phyloP scores from a whole-genome alignment of 37 sponge, comb jelly and placozoan genomes.

The Axinella damicornis region DNA sequence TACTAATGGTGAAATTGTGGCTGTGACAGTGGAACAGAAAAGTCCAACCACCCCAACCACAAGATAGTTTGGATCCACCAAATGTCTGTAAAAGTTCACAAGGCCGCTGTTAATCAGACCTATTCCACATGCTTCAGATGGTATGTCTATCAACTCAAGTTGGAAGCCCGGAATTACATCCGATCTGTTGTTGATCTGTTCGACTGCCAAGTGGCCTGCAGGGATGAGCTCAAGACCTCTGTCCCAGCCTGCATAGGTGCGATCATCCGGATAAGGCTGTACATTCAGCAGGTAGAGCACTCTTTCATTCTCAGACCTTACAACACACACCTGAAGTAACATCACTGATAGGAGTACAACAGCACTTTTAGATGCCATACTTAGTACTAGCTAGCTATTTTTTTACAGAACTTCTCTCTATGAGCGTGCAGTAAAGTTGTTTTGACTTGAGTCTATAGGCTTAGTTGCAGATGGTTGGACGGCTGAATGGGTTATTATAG shows the following conservation, averaged over 20 bases:
- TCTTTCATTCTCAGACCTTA: no score
- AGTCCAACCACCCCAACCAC: conserved; percentile 44
- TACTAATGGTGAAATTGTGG: conserved; percentile 1
- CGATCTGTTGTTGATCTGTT: conserved; percentile 50
- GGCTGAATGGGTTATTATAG: no score
- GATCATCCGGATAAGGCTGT: conserved; percentile 20
- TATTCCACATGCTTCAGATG: conserved; percentile 29
- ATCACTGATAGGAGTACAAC: no score
- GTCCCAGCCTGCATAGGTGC: conserved; percentile 7
- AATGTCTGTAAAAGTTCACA: background rate
- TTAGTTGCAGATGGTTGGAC: no score
- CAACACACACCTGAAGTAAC: no score
- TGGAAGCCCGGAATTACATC: conserved; percentile 29
- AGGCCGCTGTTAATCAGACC: background rate
- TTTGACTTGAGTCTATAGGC: no score
- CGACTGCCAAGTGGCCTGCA: conserved; percentile 47
- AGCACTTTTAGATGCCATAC: no score
- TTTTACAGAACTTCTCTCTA: no score
- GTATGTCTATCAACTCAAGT: conserved; percentile 36
- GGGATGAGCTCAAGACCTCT: conserved; percentile 43
- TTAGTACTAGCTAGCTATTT: no score
- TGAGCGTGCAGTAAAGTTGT: no score
- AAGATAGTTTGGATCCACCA: background rate
- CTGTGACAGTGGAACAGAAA: conserved; percentile 32
- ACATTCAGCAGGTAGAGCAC: conserved; percentile 30